Base-by-base conservation (phyloP, 2,888 invertebrate genomes). In the Subacronicta megacephala region DNA sequence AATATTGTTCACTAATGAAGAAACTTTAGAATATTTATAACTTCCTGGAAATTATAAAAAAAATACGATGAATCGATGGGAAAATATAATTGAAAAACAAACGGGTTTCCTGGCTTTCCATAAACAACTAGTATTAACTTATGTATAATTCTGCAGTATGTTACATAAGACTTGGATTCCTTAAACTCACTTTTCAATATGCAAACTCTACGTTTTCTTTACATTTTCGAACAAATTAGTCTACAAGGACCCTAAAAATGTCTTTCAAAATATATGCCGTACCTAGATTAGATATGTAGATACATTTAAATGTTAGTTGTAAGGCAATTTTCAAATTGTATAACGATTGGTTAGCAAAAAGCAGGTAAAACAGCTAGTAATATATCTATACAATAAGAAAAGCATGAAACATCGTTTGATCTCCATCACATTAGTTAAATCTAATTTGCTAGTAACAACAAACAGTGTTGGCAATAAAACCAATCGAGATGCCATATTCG, bases 401-500 rank as follows among this genome's bases (percentile, higher is more conserved):
- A 54, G 26, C 42, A 62, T 31, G 33, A 18, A 50, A 29, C 26
- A 37, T 18, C 60, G 55, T 71, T 65, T 65, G 66, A 54, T 60
- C 49, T 50, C 57, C 18, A 68, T 58, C 50, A 55, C 60, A 61
- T 70, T 70, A 72, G 49, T 58, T 62, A 71, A 49, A 64, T 70
- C 53, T 61, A 53, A 67, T 63, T 67, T 51, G 38, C 40, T 49
- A 29, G 29, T 33, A 53, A 46, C 53, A 43, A 47, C 56, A 33
- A 53, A 50, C 56, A 56, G 58, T 46, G 38, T 51, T 46, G 56
- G 57, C 64, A 71, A 81, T 80, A 73, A 78, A 73, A 74, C 70
- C 82, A 83, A 83, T 83, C 78, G 65, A 80, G 76, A 62, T 49
- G 58, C 74, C 64, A 79, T 80, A 74, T 85, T 87, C 83, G 74